Percentiles rank a stretch among this genome's conserved stretches.
These are phyloP conservation scores for Temnothorax longispinosus DNA, from an alignment of 1,140 invertebrate genomes.

Conservation along the genomic window DNA sequence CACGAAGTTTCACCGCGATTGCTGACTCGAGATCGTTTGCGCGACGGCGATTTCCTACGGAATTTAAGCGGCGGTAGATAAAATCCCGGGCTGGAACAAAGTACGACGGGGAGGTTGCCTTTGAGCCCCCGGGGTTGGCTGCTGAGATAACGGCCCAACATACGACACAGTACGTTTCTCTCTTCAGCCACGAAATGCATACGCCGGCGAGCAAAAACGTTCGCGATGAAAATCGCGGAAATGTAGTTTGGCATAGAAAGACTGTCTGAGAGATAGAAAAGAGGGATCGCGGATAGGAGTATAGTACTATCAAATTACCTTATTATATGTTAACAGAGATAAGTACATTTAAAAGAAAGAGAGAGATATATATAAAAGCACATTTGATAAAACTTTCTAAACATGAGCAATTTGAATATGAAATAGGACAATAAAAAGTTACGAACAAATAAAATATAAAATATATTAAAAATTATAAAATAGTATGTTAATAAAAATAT, in stretches of 20 bases:
- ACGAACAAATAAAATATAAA: neutral
- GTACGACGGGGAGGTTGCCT: slow-evolving; percentile 44
- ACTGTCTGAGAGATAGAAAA: neutral
- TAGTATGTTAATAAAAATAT: neutral
- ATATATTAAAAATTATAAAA: neutral
- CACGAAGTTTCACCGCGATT: neutral
- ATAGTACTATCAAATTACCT: neutral
- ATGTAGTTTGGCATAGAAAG: slow-evolving; percentile 48
- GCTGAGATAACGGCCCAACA: slow-evolving; percentile 43
- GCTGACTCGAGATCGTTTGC: slow-evolving; percentile 28
- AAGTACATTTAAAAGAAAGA: too few species aligned
- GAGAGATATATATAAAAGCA: neutral
- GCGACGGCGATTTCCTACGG: slow-evolving; percentile 19
- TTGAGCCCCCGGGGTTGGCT: slow-evolving; percentile 29
- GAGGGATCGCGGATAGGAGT: neutral
- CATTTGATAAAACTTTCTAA: neutral
- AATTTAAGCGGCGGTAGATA: slow-evolving; percentile 62
- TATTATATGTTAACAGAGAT: neutral
- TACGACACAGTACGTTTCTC: slow-evolving; percentile 62
- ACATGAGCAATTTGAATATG: neutral
- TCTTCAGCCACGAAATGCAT: slow-evolving; percentile 46
- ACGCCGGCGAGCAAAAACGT: slow-evolving; percentile 45
- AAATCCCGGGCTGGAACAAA: slow-evolving; percentile 53
- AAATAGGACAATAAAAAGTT: neutral
- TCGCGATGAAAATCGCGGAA: slow-evolving; percentile 46